Evolutionary conservation across 2,797 vertebrate species (phyloP).

Genomic region (Chloroceryle inda): DNA sequence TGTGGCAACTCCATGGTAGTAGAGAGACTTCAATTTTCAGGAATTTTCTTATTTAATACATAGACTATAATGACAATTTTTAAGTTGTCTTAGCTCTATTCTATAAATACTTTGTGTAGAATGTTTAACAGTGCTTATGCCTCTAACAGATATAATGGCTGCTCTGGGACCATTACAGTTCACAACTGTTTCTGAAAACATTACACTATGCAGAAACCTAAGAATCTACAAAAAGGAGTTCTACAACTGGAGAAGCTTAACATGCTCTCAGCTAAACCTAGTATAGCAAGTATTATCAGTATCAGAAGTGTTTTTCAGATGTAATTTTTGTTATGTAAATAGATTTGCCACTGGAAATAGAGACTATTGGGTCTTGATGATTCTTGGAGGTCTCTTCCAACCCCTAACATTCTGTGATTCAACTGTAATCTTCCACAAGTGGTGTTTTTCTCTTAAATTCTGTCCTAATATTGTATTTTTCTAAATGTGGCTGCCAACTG

Average conservation of each 20-base stretch:
- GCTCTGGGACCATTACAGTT: slow-evolving; percentile 8
- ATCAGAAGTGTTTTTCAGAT: not conserved
- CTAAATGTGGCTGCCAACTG: not conserved
- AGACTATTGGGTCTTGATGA: not conserved
- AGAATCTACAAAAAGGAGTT: not conserved
- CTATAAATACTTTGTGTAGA: not conserved
- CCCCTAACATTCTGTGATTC: too few species aligned
- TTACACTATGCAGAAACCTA: not conserved
- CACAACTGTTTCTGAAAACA: not conserved
- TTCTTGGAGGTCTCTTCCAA: too few species aligned
- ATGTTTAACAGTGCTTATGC: not conserved
- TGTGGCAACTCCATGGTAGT: rapidly evolving
- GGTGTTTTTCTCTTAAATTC: not conserved
- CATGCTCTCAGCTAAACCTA: not conserved
- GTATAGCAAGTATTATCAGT: not conserved
- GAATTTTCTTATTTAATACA: not conserved
- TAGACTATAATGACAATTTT: not conserved
- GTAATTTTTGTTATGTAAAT: not conserved
- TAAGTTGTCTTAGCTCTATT: not conserved
- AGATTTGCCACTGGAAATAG: not conserved
- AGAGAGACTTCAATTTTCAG: not conserved
- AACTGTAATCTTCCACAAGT: not conserved
- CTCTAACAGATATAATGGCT: not conserved
- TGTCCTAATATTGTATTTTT: not conserved
- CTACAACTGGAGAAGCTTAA: not conserved